Evolutionary conservation across 2,113 vertebrate genomes (phyloP).

Genomic region (Oophaga pumilio): DNA sequence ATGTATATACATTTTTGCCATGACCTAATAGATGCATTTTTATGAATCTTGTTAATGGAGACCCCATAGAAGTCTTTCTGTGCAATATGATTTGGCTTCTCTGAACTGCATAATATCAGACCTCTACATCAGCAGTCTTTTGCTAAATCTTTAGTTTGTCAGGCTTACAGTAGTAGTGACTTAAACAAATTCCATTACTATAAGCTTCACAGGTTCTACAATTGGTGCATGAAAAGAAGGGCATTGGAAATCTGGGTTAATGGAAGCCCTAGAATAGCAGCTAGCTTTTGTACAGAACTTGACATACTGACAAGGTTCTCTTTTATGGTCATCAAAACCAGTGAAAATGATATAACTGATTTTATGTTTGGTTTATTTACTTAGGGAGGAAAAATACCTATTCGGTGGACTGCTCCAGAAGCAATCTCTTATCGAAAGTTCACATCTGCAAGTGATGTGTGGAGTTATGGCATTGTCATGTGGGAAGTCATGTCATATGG

Average conservation of each 20-base stretch:
- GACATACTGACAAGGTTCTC: too few species aligned
- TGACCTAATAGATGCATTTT: background rate
- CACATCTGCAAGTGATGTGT: constrained; percentile 95
- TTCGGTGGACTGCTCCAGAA: constrained; percentile 96
- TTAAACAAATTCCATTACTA: background rate
- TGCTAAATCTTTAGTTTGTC: too few species aligned
- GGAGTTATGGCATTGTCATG: constrained; percentile 99
- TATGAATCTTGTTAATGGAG: background rate
- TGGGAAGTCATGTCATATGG: constrained; percentile 99
- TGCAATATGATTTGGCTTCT: too few species aligned
- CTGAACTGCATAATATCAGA: too few species aligned
- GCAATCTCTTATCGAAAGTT: constrained; percentile 97
- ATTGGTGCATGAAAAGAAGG: background rate
- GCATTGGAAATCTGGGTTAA: background rate
- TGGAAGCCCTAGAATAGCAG: background rate
- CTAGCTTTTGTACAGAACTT: too few species aligned
- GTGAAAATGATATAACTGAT: background rate
- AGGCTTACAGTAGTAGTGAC: background rate
- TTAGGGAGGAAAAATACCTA: constrained; percentile 95
- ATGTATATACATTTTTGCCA: background rate
- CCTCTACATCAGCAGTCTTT: background rate
- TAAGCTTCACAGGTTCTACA: background rate
- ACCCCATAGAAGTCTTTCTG: background rate
- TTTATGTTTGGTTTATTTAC: background rate
- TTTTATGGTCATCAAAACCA: too few species aligned